Percentiles rank a stretch among this genome's conserved stretches.
phyloP scores from a whole-genome alignment of 2,888 invertebrate genomes.

The Andrena bicolor region DNA sequence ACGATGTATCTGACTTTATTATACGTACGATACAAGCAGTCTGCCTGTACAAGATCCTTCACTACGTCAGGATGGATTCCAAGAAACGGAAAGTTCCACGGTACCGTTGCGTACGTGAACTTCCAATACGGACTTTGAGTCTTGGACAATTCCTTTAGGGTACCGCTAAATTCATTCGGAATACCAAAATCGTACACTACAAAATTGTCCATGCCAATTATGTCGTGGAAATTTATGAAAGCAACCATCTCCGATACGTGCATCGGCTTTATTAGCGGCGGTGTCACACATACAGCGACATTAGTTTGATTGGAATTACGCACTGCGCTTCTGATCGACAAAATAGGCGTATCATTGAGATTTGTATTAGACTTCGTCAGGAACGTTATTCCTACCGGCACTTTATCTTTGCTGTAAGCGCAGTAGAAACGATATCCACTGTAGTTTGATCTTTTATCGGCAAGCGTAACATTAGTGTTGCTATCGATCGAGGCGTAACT shows the following conservation, averaged over 20 bases:
- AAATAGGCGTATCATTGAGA: conserved; percentile 69
- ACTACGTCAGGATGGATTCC: conserved; percentile 82
- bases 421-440: conserved; percentile 87
- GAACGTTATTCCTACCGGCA: conserved; percentile 80
- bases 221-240: conserved; percentile 89
- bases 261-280: conserved; percentile 86
- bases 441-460: conserved; percentile 85
- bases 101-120: conserved; percentile 87
- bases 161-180: conserved; percentile 84
- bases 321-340: conserved; percentile 69
- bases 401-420: conserved; percentile 63
- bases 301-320: conserved; percentile 83
- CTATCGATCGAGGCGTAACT: conserved; percentile 70
- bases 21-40: conserved; percentile 89
- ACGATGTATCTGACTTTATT: conserved; percentile 85
- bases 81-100: conserved; percentile 89
- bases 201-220: conserved; percentile 89
- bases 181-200: conserved; percentile 88
- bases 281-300: conserved; percentile 88
- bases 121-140: conserved; percentile 80
- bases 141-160: conserved; percentile 83
- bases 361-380: conserved; percentile 66
- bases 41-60: conserved; percentile 87
- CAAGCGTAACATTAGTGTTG: conserved; percentile 83
- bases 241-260: conserved; percentile 88